phyloP scores from a whole-genome alignment of 1,140 invertebrate species.

The Delia radicum region DNA sequence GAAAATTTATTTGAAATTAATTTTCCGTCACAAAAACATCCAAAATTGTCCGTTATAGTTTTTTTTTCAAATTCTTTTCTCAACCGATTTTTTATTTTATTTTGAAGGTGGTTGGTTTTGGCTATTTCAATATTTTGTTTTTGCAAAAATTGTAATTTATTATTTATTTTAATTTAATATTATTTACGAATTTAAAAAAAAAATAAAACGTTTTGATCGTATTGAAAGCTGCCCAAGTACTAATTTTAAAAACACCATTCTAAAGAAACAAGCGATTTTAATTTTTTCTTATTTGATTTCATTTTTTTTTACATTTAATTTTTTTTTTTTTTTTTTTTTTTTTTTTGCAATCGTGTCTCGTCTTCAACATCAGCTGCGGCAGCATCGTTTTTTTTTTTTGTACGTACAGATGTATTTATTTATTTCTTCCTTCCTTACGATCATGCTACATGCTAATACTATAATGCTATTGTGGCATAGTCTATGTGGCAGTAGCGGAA shows the following conservation, averaged over 20 bases:
- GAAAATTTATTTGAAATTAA: conserved; percentile 8
- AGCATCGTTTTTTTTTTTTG: neutral
- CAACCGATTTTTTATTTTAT: neutral
- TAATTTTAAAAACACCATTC: conserved; percentile 47
- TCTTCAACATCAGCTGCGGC: conserved; percentile 15
- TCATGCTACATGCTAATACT: neutral
- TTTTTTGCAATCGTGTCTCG: conserved; percentile 18
- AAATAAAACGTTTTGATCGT: conserved; percentile 48
- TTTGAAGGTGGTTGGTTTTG: neutral
- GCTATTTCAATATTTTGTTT: neutral
- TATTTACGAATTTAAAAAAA: conserved; percentile 8
- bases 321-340: neutral
- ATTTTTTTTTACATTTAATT: too few relatives aligned
- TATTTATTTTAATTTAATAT: too few relatives aligned
- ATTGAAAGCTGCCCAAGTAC: conserved; percentile 56
- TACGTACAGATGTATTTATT: neutral
- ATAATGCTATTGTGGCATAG: neutral
- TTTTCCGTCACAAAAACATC: conserved; percentile 20
- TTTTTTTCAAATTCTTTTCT: neutral
- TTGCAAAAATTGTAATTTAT: conserved; percentile 22
- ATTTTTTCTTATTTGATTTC: neutral
- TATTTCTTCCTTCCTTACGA: conserved; percentile 12
- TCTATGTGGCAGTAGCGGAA: neutral
- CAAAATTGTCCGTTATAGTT: neutral
- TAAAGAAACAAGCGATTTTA: conserved; percentile 7